A percentile compares a stretch with the other conserved stretches of the same genome.
These are phyloP conservation scores for Leptarthrus brevirostris DNA, from an alignment of 2,888 invertebrate species.

Conservation along the genomic window DNA sequence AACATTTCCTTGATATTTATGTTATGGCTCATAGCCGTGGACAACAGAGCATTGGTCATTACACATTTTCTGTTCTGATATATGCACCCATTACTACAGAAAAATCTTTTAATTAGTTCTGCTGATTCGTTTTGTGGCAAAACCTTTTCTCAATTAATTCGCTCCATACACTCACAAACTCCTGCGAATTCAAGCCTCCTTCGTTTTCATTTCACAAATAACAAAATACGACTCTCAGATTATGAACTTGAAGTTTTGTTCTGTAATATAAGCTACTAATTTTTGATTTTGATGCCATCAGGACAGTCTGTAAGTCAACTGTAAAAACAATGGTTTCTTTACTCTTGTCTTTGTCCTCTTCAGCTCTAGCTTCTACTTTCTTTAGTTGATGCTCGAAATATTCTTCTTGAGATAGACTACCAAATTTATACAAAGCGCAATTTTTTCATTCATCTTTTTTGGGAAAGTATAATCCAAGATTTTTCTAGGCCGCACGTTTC, in stretches of 20 bases:
- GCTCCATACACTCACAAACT: conserved; percentile 43
- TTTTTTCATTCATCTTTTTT: conserved; percentile 50
- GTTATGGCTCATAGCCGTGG: not conserved
- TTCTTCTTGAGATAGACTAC: conserved; percentile 42
- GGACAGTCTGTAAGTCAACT: conserved; percentile 50
- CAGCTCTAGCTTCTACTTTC: conserved; percentile 49
- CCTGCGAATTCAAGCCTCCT: conserved; percentile 48
- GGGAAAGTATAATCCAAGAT: conserved; percentile 33
- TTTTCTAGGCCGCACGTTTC: not conserved
- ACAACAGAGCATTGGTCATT: too few species aligned
- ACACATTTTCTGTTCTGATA: too few species aligned
- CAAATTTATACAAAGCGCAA: conserved; percentile 11
- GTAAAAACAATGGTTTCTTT: conserved; percentile 46
- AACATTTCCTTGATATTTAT: not conserved
- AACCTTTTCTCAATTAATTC: conserved; percentile 35
- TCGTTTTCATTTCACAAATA: conserved; percentile 52
- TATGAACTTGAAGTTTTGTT: conserved; percentile 51
- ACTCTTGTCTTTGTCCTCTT: conserved; percentile 50
- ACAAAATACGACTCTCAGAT: conserved; percentile 49
- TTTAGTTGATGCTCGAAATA: conserved; percentile 50
- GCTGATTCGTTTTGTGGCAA: conserved; percentile 9
- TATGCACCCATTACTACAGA: too few species aligned
- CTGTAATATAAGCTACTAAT: conserved; percentile 45
- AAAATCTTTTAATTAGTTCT: too few species aligned
- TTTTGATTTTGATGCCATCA: conserved; percentile 51